Evolutionary conservation across 64 coral and sea anemone genomes (phyloP).

Genomic region (Montipora cactus): DNA sequence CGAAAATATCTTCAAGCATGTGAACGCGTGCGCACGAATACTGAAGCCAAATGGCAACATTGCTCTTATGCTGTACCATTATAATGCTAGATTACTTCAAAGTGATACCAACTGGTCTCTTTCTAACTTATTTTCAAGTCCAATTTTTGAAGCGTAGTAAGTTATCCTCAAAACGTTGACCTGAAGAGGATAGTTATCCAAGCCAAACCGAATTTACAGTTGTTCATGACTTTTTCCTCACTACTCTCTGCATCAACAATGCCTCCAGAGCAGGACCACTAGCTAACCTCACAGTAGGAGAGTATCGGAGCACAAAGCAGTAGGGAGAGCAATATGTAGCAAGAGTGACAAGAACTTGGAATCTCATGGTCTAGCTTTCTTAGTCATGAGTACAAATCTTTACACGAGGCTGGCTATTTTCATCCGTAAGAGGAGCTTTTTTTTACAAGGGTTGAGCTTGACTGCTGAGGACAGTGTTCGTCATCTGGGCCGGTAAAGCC

Average conservation of each 20-base stretch:
- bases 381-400: slow-evolving; percentile 39
- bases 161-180: too few species aligned
- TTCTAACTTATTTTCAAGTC: too few species aligned
- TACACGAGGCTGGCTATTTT: slow-evolving; percentile 30
- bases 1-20: too few species aligned
- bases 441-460: background rate
- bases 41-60: too few species aligned
- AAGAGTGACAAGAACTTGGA: slow-evolving; percentile 59
- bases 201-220: slow-evolving; percentile 49
- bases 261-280: slow-evolving; percentile 39
- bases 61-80: too few species aligned
- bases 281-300: slow-evolving; percentile 21
- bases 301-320: slow-evolving; percentile 9
- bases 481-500: slow-evolving; percentile 32
- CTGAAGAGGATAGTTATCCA: background rate
- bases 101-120: too few species aligned
- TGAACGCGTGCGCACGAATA: too few species aligned
- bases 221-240: slow-evolving; percentile 52
- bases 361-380: slow-evolving; percentile 43
- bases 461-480: slow-evolving; percentile 31
- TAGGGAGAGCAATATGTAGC: slow-evolving; percentile 43
- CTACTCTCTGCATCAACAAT: slow-evolving; percentile 66
- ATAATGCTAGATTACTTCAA: too few species aligned
- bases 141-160: too few species aligned
- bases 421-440: slow-evolving; percentile 34